Evolutionary conservation across 1,140 invertebrate genomes (phyloP).

Genomic region (Campoletis sonorensis): DNA sequence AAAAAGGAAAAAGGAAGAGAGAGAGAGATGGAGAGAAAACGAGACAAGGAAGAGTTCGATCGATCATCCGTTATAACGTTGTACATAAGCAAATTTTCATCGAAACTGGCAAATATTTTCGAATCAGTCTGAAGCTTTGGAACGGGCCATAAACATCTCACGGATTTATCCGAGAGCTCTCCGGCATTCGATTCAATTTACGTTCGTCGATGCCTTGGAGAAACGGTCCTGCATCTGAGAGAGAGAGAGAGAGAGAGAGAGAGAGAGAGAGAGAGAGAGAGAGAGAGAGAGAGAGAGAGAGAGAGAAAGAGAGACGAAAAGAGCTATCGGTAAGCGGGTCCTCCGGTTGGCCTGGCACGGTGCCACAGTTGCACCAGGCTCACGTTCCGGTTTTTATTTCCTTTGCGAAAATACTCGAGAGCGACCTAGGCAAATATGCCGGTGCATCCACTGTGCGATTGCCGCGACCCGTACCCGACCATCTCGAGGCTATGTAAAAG

Average conservation of each 20-base stretch:
- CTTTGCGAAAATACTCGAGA: conserved; percentile 42
- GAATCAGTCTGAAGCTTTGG: conserved; percentile 25
- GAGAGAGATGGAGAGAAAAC: not conserved
- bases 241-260: not conserved
- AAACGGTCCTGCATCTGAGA: conserved; percentile 44
- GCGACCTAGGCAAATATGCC: conserved; percentile 48
- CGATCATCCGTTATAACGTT: not conserved
- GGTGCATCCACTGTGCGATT: conserved; percentile 44
- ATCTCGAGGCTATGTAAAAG: conserved; percentile 29
- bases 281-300: conserved; percentile 13
- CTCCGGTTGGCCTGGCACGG: conserved; percentile 51
- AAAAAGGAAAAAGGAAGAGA: too few relatives aligned
- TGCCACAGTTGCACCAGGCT: conserved; percentile 58
- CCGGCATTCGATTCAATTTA: conserved; percentile 71
- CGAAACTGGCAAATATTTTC: conserved; percentile 36
- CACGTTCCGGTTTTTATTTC: conserved; percentile 43
- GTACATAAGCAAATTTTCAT: conserved; percentile 41
- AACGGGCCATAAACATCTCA: conserved; percentile 65
- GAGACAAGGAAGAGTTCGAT: not conserved
- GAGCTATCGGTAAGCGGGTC: conserved; percentile 34
- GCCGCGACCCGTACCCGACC: conserved; percentile 21
- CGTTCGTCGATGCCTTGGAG: conserved; percentile 62
- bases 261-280: conserved; percentile 5
- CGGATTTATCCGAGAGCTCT: conserved; percentile 60
- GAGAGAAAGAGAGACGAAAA: conserved; percentile 9